phyloP scores from a whole-genome alignment of 2,113 vertebrate species.

The Cettia cetti region DNA sequence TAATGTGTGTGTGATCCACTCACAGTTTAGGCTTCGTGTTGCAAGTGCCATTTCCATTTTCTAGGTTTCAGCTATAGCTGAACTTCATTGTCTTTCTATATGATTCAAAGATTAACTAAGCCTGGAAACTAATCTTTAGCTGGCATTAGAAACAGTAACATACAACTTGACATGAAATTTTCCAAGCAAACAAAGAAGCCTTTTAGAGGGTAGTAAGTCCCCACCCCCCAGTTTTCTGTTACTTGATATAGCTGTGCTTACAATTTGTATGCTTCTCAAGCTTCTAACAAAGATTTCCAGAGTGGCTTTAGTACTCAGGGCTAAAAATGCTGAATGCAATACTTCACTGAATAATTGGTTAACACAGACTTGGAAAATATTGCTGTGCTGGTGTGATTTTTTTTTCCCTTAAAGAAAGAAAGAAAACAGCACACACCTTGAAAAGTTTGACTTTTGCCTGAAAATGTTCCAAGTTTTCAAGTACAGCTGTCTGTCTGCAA shows the following conservation, averaged over 20 bases:
- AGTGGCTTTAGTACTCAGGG: not conserved
- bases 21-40: not conserved
- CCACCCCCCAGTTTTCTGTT: not conserved
- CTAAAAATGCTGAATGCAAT: not conserved
- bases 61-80: not conserved
- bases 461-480: not conserved
- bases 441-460: not conserved
- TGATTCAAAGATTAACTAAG: not conserved
- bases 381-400: not conserved
- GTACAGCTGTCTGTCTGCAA: not conserved
- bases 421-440: not conserved
- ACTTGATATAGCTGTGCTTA: conserved; percentile 14
- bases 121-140: conserved; percentile 8
- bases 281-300: not conserved
- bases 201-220: conserved; percentile 5
- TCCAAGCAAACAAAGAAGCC: conserved; percentile 13
- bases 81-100: conserved; percentile 10
- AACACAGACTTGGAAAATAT: not conserved
- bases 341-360: not conserved
- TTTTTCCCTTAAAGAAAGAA: not conserved
- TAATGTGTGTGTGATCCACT: not conserved
- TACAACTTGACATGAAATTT: conserved; percentile 19
- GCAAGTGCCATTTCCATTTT: not conserved
- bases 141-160: not conserved
- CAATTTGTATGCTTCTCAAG: not conserved